These are phyloP conservation scores for Oplegnathus fasciatus DNA, from an alignment of 2,113 vertebrate genomes.

Conservation along the genomic window DNA sequence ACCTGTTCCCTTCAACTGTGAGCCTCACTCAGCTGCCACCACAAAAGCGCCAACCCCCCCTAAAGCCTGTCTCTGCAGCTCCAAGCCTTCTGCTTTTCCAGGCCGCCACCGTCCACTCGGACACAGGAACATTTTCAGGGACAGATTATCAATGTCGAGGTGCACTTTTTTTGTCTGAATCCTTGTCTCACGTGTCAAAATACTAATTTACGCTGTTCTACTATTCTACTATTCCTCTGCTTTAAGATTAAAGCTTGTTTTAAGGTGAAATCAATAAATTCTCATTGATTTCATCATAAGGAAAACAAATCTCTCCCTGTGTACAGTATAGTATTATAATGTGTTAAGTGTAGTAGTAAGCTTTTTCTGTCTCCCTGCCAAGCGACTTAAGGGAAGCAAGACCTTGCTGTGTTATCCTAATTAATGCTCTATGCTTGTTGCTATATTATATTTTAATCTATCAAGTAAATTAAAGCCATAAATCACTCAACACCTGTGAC, in stretches of 20 bases:
- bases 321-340: neutral
- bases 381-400: slow-evolving; percentile 31
- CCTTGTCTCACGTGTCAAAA: neutral
- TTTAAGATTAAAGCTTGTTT: neutral
- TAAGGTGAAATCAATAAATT: slow-evolving; percentile 12
- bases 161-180: neutral
- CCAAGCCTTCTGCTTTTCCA: neutral
- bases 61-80: slow-evolving; percentile 9
- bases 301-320: neutral
- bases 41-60: slow-evolving; percentile 34
- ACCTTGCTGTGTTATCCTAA: slow-evolving; percentile 51
- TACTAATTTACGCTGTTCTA: neutral
- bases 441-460: slow-evolving; percentile 73
- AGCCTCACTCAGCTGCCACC: slow-evolving; percentile 70
- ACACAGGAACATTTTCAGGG: neutral
- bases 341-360: slow-evolving; percentile 39
- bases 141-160: neutral
- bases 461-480: slow-evolving; percentile 80
- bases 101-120: neutral
- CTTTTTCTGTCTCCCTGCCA: slow-evolving; percentile 41
- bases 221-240: neutral
- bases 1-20: slow-evolving; percentile 74
- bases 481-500: slow-evolving; percentile 79
- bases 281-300: too few relatives aligned
- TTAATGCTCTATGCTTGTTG: slow-evolving; percentile 57